Evolutionary conservation across 2,888 invertebrate species (phyloP), one percentile per base, ranked within the genome.

Genomic region (Ditula angustiorana): DNA sequence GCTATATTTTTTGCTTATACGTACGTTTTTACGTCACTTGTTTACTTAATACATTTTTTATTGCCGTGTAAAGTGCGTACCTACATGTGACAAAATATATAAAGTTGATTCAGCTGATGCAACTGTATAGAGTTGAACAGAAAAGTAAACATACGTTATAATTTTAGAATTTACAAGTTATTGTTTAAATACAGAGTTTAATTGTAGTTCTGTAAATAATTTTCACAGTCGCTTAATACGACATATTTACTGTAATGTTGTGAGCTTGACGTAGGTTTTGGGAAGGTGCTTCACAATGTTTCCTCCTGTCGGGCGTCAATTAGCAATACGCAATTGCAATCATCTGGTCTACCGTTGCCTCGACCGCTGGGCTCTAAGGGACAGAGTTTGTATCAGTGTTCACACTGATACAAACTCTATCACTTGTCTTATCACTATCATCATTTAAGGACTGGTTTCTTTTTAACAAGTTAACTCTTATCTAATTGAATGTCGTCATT

Each of bases 31-130:
- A 61, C 67, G 61, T 67, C 58, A 62, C 50, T 35, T 61, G 24
- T 58, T 56, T 60, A 35, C 52, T 19, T 61, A 41, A 58, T 44
- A 57, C 57, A 61, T 60, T 68, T 67, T 70, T 69, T 71, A 62
- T 53, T 57, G 53, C 41, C 28, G 50, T 50, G 33, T 37, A 37
- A 46, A 56, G 67, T 71, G 63, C 69, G 68, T 70, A 61, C 61
- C 58, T 60, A 58, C 60, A 62, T 37, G 44, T 50, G 30, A 55
- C 16, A 41, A 59, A 59, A 58, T 53, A 58, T 58, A 56, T 65
- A 58, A 44, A 47, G 71, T 70, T 73, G 69, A 58, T 62, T 67
- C 71, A 70, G 68, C 68, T 71, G 72, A 59, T 16, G 41, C 28
- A 30, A 33, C 26, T 16, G 33, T 57, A 33, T 33, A 53, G 21